These are phyloP conservation scores for Galeruca laticollis DNA, from an alignment of 2,888 invertebrate species.

Conservation along the genomic window DNA sequence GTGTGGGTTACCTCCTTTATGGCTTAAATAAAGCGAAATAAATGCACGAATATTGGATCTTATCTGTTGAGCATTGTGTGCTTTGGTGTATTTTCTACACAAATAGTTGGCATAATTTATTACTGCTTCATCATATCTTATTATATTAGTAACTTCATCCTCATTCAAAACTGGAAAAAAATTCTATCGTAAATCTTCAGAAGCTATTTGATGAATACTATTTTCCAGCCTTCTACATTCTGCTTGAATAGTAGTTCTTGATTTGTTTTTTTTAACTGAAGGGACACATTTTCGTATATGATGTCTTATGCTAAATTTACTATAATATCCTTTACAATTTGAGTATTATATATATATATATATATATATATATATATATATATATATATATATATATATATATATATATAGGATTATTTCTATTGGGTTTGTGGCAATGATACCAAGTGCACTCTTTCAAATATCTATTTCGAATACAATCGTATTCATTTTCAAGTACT, in stretches of 20 bases:
- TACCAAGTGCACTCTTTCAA: too few species aligned
- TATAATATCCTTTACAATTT: conserved; percentile 24
- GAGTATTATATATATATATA: too few species aligned
- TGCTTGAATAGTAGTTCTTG: conserved; percentile 29
- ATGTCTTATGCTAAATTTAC: conserved; percentile 29
- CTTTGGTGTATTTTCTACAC: conserved; percentile 30
- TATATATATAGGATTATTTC: too few species aligned
- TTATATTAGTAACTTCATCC: conserved; percentile 27
- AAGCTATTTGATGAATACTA: conserved; percentile 24
- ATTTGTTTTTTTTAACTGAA: not conserved
- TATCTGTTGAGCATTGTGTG: conserved; percentile 29
- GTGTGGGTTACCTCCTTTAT: conserved; percentile 26
- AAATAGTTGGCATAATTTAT: conserved; percentile 33
- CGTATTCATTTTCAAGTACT: too few species aligned
- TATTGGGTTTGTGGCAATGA: too few species aligned
- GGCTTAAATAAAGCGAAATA: not conserved
- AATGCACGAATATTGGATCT: conserved; percentile 32
- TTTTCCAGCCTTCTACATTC: conserved; percentile 25
- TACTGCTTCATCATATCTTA: conserved; percentile 27
- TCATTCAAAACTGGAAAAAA: conserved; percentile 32
- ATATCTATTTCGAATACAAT: too few species aligned
- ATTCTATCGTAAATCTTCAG: conserved; percentile 4
- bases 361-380: too few species aligned
- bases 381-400: too few species aligned
- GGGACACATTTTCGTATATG: conserved; percentile 26